Evolutionary conservation across 1,140 invertebrate genomes (phyloP).

Genomic region (Homalodisca vitripennis): DNA sequence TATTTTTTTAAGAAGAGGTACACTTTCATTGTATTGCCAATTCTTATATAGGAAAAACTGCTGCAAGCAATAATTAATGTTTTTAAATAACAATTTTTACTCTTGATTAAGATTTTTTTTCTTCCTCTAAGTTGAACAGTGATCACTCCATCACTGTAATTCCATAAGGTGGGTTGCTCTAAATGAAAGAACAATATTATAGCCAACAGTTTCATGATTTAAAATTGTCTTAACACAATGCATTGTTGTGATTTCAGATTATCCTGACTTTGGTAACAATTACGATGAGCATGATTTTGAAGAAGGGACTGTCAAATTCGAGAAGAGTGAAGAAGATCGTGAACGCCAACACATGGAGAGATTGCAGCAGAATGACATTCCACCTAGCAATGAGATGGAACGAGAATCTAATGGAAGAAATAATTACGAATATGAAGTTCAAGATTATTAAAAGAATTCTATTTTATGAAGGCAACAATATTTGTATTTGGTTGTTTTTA

Average conservation of each 20-base stretch:
- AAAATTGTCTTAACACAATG: too few relatives aligned
- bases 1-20: too few relatives aligned
- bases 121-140: too few relatives aligned
- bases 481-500: neutral
- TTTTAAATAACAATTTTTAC: too few relatives aligned
- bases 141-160: too few relatives aligned
- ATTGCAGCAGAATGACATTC: constrained; percentile 5
- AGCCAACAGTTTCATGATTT: too few relatives aligned
- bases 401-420: constrained; percentile 17
- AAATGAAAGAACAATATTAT: too few relatives aligned
- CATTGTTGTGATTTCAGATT: constrained; percentile 52
- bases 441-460: constrained; percentile 21
- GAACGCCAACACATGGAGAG: constrained; percentile 4
- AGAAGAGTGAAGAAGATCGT: constrained; percentile 54
- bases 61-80: too few relatives aligned
- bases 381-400: neutral
- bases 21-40: too few relatives aligned
- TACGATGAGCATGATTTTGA: constrained; percentile 54
- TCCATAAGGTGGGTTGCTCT: too few relatives aligned
- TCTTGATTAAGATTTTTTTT: too few relatives aligned
- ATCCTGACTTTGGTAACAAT: constrained; percentile 59
- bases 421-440: constrained; percentile 29
- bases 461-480: neutral
- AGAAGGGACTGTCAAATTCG: constrained; percentile 61
- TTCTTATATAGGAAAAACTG: too few relatives aligned